phyloP scores from a whole-genome alignment of 2,113 vertebrate species.

The Ia io region DNA sequence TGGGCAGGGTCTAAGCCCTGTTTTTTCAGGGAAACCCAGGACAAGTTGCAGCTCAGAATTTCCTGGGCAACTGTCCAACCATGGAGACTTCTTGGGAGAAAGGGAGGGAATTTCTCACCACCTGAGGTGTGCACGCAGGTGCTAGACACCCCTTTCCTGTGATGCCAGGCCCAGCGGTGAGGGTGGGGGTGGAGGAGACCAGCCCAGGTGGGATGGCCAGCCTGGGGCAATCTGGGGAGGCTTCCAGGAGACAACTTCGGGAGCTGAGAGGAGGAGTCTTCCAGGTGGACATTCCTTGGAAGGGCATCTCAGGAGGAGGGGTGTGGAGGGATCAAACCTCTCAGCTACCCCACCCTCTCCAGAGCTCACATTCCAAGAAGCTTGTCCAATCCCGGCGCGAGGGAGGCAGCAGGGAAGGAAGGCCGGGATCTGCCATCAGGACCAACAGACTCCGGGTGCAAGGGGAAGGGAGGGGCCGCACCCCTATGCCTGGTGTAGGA shows the following conservation, averaged over 20 bases:
- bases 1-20: neutral
- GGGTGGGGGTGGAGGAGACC: neutral
- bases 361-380: neutral
- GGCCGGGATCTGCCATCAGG: neutral
- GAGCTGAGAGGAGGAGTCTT: neutral
- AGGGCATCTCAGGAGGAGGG: neutral
- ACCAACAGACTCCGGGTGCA: accelerated
- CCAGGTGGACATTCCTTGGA: neutral
- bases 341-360: neutral
- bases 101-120: neutral
- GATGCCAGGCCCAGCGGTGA: neutral
- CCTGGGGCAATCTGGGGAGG: neutral
- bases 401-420: neutral
- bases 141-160: neutral
- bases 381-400: neutral
- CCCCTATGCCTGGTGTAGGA: neutral
- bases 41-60: neutral
- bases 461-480: neutral
- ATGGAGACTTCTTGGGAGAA: neutral
- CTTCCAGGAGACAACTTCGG: neutral
- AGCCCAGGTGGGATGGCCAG: neutral
- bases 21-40: neutral
- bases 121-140: neutral
- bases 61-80: neutral
- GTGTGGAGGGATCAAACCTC: accelerated